Conservation (phyloP, 2,113 vertebrate genomes). For the Procavia capensis region DNA sequence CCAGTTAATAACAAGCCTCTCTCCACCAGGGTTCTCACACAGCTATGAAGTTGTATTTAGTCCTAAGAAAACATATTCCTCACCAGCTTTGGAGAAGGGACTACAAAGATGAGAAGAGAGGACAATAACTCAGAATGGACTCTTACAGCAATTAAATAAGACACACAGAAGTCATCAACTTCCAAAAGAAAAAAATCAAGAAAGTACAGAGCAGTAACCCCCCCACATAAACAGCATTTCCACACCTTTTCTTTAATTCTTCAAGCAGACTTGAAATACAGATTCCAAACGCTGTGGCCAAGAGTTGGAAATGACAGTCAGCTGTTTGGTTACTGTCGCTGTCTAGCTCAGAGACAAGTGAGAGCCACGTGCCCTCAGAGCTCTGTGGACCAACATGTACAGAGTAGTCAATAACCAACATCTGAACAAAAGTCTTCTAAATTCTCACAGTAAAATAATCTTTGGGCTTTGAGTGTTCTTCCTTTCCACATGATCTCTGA, state of each 20-base stretch:
- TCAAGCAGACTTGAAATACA: neutral
- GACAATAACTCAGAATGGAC: neutral
- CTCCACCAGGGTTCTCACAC: neutral
- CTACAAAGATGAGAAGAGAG: neutral
- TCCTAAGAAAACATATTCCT: neutral
- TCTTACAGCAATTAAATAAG: neutral
- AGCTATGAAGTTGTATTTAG: neutral
- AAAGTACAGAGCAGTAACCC: neutral
- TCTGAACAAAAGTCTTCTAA: neutral
- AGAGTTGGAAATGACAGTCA: neutral
- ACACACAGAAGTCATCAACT: neutral
- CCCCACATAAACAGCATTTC: neutral
- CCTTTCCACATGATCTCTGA: slow-evolving; percentile 4
- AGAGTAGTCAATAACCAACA: neutral
- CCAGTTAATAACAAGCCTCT: neutral
- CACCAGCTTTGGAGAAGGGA: slow-evolving; percentile 15
- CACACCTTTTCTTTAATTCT: neutral
- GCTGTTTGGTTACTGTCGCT: neutral
- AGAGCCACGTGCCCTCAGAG: neutral
- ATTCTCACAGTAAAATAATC: neutral
- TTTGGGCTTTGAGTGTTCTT: neutral
- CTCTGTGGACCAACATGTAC: neutral
- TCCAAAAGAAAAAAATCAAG: neutral
- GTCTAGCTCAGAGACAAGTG: neutral
- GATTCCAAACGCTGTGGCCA: neutral